Evolutionary conservation across 2,797 vertebrate species (phyloP), one percentile per base, ranked within the genome.

Genomic region (Cynopterus sphinx): DNA sequence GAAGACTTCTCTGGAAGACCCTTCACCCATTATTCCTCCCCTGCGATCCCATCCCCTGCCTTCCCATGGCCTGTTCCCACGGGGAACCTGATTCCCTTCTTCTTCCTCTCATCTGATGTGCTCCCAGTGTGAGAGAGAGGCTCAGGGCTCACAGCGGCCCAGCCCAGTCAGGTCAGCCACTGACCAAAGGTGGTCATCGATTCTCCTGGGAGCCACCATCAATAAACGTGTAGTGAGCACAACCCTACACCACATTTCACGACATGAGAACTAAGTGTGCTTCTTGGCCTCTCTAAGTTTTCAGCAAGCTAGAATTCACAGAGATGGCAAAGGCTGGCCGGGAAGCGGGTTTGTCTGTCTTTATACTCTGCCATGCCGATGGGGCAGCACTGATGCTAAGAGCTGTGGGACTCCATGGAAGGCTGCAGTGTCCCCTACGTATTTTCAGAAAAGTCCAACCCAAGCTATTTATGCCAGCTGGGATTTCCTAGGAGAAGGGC

Each of bases 401-500:
- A 70, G 41, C 59, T 1, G 0, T 8, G 5, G 31, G 3, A 5
- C 61, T 46, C 33, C 8, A 0, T 2, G 31, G 21, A 36, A 70
- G 46, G 17, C 70, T 51, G 36, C 46, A 39, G 61, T 8, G 13
- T 51, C 74, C 53, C 39, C 68, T 79, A 24, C 71, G 39, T 41
- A 15, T 39, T 61, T 94, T n/a, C 82, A 74, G 79, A 87, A 51
- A 87, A 33, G 65, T 59, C 67, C 63, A 73, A 22, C 43, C 55
- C 65, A 28, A 16, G 31, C 46, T 91, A 67, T 26, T 85, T 68
- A 21, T 17, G 59, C 41, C 59, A 17, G 24, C 63, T 53, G 39
- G 39, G 65, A 31, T 51, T 96, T 94, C 59, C 55, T 12, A 65
- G 73, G 41, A 91, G 43, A n/a, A 65, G 31, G 59, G 31, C 41